Evolutionary conservation across 2,888 invertebrate species (phyloP).

Genomic region (Apodemia zela): DNA sequence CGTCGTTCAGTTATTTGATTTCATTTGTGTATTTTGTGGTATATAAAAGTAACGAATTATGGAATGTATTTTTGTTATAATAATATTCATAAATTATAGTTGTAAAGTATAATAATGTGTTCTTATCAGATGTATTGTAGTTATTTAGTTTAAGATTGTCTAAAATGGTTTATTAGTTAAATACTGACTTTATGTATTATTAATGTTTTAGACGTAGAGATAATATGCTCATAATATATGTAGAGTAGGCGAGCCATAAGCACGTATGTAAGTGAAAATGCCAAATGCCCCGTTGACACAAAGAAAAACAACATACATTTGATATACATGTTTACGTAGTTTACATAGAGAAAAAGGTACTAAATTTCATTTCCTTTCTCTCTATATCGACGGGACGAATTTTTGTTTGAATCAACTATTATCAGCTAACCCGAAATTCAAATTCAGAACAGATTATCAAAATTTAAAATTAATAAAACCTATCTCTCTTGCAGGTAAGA

Average conservation of each 20-base stretch:
- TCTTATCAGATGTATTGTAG: not conserved
- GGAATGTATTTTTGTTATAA: not conserved
- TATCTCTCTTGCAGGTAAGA: slow-evolving; percentile 67
- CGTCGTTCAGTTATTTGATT: slow-evolving; percentile 34
- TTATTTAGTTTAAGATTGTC: not conserved
- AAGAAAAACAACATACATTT: no score
- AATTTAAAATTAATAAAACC: not conserved
- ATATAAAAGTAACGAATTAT: slow-evolving; percentile 14
- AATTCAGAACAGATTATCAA: slow-evolving; percentile 31
- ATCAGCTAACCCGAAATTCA: no score
- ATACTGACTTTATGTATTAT: not conserved
- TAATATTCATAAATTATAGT: not conserved
- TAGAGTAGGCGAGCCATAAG: no score
- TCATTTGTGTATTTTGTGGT: slow-evolving; percentile 30
- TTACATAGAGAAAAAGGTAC: no score
- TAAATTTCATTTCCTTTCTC: no score
- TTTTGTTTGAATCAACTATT: no score
- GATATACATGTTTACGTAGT: no score
- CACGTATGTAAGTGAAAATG: no score
- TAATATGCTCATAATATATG: no score
- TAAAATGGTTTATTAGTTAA: not conserved
- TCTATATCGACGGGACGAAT: no score
- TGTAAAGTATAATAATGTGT: not conserved
- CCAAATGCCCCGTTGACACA: no score
- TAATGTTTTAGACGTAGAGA: no score